Conservation (phyloP, 2,797 vertebrate genomes). For the Aquila chrysaetos region DNA sequence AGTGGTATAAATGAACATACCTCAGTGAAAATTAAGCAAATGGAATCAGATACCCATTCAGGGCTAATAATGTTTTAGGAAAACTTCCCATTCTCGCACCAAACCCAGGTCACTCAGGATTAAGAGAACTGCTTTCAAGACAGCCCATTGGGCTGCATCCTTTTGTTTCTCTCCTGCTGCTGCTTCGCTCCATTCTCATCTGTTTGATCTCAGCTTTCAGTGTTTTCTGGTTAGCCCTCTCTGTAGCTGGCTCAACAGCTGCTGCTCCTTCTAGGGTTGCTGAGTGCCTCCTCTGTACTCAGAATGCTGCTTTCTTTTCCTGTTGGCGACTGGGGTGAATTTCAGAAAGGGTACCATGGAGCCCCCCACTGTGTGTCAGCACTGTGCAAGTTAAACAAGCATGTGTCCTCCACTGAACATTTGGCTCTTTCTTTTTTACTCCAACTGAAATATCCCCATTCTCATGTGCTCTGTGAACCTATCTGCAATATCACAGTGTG, state of each 20-base stretch:
- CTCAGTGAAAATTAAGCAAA: neutral
- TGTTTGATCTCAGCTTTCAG: neutral
- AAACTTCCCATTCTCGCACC: neutral
- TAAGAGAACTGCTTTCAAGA: neutral
- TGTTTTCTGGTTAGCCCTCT: neutral
- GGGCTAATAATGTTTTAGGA: neutral
- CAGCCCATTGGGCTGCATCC: neutral
- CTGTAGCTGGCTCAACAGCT: neutral
- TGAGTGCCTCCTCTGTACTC: neutral
- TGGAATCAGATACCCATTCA: neutral
- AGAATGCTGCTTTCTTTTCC: neutral
- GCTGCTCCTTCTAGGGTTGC: neutral
- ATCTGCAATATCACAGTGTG: neutral
- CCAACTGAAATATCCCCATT: neutral
- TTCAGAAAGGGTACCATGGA: neutral
- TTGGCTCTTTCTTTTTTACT: neutral
- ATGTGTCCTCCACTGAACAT: neutral
- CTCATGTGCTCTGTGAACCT: neutral
- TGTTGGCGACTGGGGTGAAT: neutral
- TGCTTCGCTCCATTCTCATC: neutral
- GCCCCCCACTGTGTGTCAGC: slow-evolving; percentile 32
- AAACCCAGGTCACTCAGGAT: neutral
- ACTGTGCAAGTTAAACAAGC: neutral
- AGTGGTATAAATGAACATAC: neutral
- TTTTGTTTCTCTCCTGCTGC: neutral